Base-by-base conservation (phyloP, 2,888 invertebrate genomes). In the Amorpha juglandis region DNA sequence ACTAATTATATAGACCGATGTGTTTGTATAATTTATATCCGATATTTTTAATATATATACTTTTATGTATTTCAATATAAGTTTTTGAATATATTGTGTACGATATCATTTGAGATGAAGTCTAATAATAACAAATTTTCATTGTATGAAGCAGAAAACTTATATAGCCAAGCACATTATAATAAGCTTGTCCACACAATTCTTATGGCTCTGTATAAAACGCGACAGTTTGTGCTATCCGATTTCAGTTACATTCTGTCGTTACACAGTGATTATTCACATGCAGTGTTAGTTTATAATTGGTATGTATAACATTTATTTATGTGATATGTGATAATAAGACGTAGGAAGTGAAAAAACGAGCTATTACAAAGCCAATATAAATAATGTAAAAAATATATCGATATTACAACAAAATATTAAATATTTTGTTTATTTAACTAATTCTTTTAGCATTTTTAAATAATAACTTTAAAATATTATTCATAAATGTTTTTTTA, bases 161-260 rank as follows among this genome's bases (percentile, higher is more conserved):
- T n/a, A n/a, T 45, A 45, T 14, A 14, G 4, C 27, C 27, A 27
- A 3, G 45, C 45, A 2, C 19, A 50, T 50, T n/a, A 19, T 42
- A 58, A 42, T 6, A 12, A 16, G 42, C 16, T 11, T 58, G 12
- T 58, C 58, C 58, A 58, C 12, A 42, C 19, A 19, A 38, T 58
- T 19, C 58, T 12, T 19, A 58, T 35, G 58, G 19, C 19, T 19
- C 19, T 19, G 58, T 58, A 58, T 58, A 58, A 58, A 58, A 58
- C 58, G 58, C 38, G 42, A 58, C 58, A 58, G 42, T 58, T 58
- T 42, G 58, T 42, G 12, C 58, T 58, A 58, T 58, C 58, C 58
- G 58, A 58, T 58, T 58, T 58, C 58, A 58, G 58, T 58, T 58
- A 58, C 42, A 58, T 58, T 58, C 58, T 58, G 58, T 58, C 42